Conservation (phyloP, 2,797 vertebrate genomes). For the Eurystomus glaucurus region DNA sequence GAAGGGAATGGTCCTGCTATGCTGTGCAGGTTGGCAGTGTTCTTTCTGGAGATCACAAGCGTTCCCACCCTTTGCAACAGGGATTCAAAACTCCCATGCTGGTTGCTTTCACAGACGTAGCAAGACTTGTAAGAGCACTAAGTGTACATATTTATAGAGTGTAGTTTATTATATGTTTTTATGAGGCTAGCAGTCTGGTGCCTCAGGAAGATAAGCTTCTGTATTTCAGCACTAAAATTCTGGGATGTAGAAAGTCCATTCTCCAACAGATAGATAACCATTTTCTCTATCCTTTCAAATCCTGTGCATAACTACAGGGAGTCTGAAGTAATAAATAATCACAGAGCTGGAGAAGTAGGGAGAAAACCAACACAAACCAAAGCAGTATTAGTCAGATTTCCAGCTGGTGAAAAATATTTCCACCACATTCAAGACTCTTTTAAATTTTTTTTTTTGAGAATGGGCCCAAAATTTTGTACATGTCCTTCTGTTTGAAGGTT, state of each 20-base stretch:
- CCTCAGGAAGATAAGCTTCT: background rate
- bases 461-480: fast-evolving
- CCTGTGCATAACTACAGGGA: background rate
- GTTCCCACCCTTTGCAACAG: background rate
- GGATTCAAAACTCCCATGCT: background rate
- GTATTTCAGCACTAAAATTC: background rate
- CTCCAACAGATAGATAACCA: background rate
- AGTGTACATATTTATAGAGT: background rate
- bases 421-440: background rate
- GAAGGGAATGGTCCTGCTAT: background rate
- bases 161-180: background rate
- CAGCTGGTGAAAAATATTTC: background rate
- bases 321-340: background rate
- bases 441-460: background rate
- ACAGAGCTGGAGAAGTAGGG: background rate
- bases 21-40: background rate
- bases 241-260: background rate
- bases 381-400: background rate
- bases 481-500: background rate
- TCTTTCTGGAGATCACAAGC: background rate
- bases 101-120: background rate
- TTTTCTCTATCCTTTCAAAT: background rate
- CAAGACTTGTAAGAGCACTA: background rate
- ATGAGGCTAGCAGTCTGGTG: background rate
- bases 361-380: background rate